A percentile compares a stretch with the other conserved stretches of the same genome.
phyloP scores from a whole-genome alignment of 1,140 invertebrate species.

The Scaptomyza hsui region DNA sequence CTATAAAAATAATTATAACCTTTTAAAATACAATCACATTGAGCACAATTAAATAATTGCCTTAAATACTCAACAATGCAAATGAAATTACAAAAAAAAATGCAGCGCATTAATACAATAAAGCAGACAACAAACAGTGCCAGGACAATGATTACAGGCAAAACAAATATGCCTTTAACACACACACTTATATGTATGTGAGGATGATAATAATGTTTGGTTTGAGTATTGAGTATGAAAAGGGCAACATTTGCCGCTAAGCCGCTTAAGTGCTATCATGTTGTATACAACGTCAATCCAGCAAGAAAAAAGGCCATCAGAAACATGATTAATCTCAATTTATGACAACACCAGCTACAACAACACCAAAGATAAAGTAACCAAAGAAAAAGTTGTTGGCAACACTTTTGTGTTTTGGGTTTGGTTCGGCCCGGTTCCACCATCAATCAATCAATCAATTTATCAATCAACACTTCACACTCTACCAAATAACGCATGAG shows the following conservation, averaged over 20 bases:
- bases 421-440: constrained; percentile 6
- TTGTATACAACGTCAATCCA: constrained; percentile 55
- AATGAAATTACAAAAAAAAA: constrained; percentile 17
- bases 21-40: neutral
- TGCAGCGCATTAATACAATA: neutral
- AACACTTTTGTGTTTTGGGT: neutral
- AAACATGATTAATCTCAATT: constrained; percentile 81
- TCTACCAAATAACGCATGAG: neutral
- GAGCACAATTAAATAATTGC: neutral
- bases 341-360: constrained; percentile 62
- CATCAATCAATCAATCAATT: constrained; percentile 65
- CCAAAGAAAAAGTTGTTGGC: constrained; percentile 9
- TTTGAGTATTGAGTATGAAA: neutral
- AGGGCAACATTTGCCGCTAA: constrained; percentile 39
- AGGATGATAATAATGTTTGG: neutral
- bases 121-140: neutral
- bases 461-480: constrained; percentile 17
- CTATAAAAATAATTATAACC: too few species aligned
- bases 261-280: constrained; percentile 65
- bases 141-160: constrained; percentile 8
- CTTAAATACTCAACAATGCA: neutral
- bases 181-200: neutral
- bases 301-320: constrained; percentile 47
- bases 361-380: constrained; percentile 17
- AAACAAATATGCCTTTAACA: constrained; percentile 14